Base-by-base conservation (phyloP, 2,888 invertebrate species). In the Mesorhabditis spiculigera region DNA sequence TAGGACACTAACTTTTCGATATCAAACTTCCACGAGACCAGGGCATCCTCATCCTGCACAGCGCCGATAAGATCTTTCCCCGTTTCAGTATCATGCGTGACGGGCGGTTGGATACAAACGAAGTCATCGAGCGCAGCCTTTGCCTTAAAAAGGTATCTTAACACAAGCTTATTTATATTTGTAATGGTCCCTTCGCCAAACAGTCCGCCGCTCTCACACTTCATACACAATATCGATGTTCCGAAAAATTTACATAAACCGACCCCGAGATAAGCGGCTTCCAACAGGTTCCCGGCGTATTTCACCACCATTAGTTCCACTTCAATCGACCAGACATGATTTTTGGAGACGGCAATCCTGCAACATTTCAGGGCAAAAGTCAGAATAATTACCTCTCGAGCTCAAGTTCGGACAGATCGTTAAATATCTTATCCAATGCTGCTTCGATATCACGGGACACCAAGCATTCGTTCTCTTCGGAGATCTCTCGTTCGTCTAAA, bases 241-340 rank as follows among this genome's bases (percentile, higher is more conserved):
- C n/a, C 10, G n/a, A n/a, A 13, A n/a, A n/a, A 50, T 50, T 50
- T 50, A 50, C 58, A 13, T 13, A 50, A 50, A 50, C 8, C n/a
- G n/a, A 50, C 58, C 58, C 58, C 58, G n/a, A 50, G 58, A 50
- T 50, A 50, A 13, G 58, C 58, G n/a, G 58, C 58, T 50, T 50
- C 58, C 8, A 50, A n/a, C n/a, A 50, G 58, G n/a, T 50, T 50
- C 58, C 58, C 58, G n/a, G 58, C 58, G n/a, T 50, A 50, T 50
- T 50, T 50, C 10, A 50, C 58, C 58, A 50, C 58, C 58, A 50
- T 50, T 13, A 50, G 8, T 50, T 50, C 58, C 10, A 50, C 58
- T 50, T 50, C 58, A 50, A 50, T 50, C 8, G 8, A 13, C 58
- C 58, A 50, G 10, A 50, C n/a, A n/a, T 50, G 58, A 50, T 50